Base-by-base conservation (phyloP, 1,140 invertebrate genomes). In the Panagrolaimus sp. region DNA sequence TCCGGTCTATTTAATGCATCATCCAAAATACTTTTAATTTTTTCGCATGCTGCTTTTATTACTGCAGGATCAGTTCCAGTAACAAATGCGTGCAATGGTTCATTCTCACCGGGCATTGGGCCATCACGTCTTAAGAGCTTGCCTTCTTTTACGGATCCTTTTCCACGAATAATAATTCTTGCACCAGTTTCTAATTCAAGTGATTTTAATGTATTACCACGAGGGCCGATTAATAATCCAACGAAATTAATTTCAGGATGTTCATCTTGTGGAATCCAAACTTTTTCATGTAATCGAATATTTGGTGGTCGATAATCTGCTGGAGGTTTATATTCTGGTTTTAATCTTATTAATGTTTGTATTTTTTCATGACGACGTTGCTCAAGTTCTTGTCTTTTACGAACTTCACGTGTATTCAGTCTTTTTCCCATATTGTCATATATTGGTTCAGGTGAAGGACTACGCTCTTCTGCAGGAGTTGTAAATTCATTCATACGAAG, bases 241-340 rank as follows among this genome's bases (percentile, higher is more conserved):
- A 99, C 96, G 87, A 99, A 99, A 86, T 99, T 99, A 68, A 99
- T 98, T 83, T 98, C 94, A 25, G 96, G 96, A 88, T 98, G 92
- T 83, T 98, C 92, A 83, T 99, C 96, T 87, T 99, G 96, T 20
- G 96, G 96, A 84, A 99, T 97, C 89, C 95, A 91, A 67, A 97
- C 93, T 86, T 98, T 97, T 83, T 98, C 96, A 85, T 91, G 93
- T 25, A 98, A 92, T 76, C 93, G 88, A 64, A 94, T 90, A 48
- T 96, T 90, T 62, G 95, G 95, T 25, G 94, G 92, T 80, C 94
- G 94, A 86, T 99, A 98, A 87, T 99, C 96, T 66, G 92, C 89
- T 51, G 96, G 96, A 57, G 96, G 95, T 85, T 98, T 99, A 83
- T 96, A 99, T 63, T 96, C 92, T 0, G 94, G 90, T 87, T 98